Evolutionary conservation across 1,140 invertebrate genomes (phyloP).

Genomic region (Drosophila nannoptera): DNA sequence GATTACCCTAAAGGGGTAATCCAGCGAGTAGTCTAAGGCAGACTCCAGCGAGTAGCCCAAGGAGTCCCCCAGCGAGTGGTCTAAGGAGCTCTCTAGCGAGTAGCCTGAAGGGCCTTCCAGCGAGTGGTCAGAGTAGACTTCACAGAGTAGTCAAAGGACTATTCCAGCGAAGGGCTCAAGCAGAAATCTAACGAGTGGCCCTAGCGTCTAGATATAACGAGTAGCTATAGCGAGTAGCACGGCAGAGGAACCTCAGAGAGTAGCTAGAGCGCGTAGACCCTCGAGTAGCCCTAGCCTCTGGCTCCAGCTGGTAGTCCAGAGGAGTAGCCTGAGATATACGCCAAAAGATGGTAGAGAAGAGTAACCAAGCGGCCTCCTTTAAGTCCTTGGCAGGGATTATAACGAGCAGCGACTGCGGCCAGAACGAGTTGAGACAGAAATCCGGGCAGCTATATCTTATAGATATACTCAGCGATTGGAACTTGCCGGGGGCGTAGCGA

Average conservation of each 20-base stretch:
- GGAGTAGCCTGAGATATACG: background rate
- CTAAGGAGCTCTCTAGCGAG: background rate
- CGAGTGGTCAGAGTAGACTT: background rate
- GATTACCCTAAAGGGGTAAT: no score
- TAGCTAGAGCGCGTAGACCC: background rate
- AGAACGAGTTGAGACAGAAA: no score
- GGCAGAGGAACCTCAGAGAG: background rate
- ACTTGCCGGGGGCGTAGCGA: no score
- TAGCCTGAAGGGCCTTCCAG: background rate
- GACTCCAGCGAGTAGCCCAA: no score
- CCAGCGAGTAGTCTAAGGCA: no score
- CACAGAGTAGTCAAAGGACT: no score
- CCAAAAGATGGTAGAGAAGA: background rate
- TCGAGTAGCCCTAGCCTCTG: background rate
- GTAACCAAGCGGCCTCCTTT: no score
- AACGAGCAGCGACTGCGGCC: background rate
- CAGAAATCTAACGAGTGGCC: background rate
- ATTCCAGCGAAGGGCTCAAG: background rate
- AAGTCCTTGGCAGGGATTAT: no score
- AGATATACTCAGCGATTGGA: no score
- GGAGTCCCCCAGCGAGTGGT: background rate
- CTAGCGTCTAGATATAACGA: background rate
- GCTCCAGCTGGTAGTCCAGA: background rate
- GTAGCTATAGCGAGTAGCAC: background rate
- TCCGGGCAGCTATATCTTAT: no score